Conservation (phyloP, 2,113 vertebrate species). For the Lepisosteus osseus region DNA sequence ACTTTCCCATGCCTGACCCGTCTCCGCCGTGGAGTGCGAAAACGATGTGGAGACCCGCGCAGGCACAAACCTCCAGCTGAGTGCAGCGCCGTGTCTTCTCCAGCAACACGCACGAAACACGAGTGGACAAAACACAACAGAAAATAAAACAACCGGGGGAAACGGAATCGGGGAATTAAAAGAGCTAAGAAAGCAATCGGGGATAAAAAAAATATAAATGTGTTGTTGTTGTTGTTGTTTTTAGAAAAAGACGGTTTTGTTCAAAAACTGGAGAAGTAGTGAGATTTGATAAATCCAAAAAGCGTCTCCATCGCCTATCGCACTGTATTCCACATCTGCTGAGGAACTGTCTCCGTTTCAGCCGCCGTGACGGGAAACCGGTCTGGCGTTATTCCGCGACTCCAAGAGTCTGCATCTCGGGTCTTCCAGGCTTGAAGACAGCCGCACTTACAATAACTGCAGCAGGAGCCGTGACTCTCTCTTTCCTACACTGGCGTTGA, state of each 20-base stretch:
- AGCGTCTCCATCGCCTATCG: constrained; percentile 56
- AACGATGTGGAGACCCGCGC: constrained; percentile 46
- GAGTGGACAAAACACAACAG: neutral
- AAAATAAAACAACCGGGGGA: constrained; percentile 14
- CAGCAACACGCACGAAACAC: constrained; percentile 14
- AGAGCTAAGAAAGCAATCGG: constrained; percentile 10
- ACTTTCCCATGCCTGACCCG: constrained; percentile 75
- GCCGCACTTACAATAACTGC: constrained; percentile 19
- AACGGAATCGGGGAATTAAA: constrained; percentile 9
- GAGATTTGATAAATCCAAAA: constrained; percentile 59
- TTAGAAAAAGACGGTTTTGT: constrained; percentile 47
- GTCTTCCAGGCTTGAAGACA: constrained; percentile 25
- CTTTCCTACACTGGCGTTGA: constrained; percentile 48
- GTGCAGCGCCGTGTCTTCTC: constrained; percentile 50
- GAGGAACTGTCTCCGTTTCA: constrained; percentile 46
- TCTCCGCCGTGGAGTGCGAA: constrained; percentile 55
- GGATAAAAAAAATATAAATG: too few relatives aligned
- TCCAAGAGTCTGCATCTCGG: constrained; percentile 30
- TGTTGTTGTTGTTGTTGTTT: too few relatives aligned
- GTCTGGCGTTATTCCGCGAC: constrained; percentile 36
- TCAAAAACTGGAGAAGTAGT: constrained; percentile 36
- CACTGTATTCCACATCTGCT: constrained; percentile 59
- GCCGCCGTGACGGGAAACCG: constrained; percentile 28
- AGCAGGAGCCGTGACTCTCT: constrained; percentile 14
- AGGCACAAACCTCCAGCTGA: constrained; percentile 53